These are phyloP conservation scores for Pongo abelii DNA, from an alignment of 2,113 vertebrate genomes.

Conservation along the genomic window DNA sequence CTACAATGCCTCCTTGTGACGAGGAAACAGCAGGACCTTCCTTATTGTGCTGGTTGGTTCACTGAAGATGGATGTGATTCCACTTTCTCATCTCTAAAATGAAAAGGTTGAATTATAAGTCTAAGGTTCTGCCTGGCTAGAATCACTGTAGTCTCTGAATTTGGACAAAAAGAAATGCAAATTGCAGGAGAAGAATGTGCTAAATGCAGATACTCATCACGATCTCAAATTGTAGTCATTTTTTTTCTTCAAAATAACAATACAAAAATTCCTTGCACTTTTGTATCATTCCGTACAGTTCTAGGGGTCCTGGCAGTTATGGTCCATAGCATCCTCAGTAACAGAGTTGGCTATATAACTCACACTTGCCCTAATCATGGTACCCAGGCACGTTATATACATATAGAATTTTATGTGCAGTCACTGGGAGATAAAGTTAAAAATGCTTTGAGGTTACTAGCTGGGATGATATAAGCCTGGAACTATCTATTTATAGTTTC, in stretches of 20 bases:
- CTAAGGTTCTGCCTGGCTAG: neutral
- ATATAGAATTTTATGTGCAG: neutral
- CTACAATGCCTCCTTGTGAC: accelerated
- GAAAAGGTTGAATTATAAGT: neutral
- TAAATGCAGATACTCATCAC: neutral
- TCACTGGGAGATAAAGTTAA: neutral
- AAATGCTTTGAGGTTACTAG: neutral
- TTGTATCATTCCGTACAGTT: neutral
- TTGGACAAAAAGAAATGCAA: neutral
- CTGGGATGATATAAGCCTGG: neutral
- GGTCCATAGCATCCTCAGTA: neutral
- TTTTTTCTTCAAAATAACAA: neutral
- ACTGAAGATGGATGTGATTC: too few relatives aligned
- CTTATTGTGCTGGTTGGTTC: neutral
- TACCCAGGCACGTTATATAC: neutral
- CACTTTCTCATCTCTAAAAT: neutral
- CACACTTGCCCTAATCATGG: neutral
- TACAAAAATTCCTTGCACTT: neutral
- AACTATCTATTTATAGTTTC: neutral
- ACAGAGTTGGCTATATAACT: neutral
- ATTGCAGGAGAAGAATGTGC: neutral
- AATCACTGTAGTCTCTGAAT: neutral
- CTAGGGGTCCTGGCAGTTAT: neutral
- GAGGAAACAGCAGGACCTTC: neutral
- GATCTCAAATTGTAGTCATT: neutral